Evolutionary conservation across 2,888 invertebrate genomes (phyloP).

Genomic region (Drosophila putrida): DNA sequence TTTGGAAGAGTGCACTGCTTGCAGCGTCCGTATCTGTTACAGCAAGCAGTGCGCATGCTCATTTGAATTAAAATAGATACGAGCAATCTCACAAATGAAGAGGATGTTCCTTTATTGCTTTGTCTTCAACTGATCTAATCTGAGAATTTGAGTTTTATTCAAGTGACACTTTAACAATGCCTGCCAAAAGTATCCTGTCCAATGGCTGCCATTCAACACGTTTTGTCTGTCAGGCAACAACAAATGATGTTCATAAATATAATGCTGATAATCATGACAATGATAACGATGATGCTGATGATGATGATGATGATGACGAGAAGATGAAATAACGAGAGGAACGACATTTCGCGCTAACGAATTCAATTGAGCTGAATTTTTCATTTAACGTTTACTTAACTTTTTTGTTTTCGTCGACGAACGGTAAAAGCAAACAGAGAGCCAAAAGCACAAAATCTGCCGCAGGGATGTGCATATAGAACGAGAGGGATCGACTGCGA

Average conservation of each 20-base stretch:
- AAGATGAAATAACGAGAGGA: slow-evolving; percentile 61
- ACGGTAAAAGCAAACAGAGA: slow-evolving; percentile 54
- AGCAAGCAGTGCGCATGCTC: slow-evolving; percentile 19
- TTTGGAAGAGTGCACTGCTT: slow-evolving; percentile 1
- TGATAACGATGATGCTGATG: neutral
- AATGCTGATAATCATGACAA: slow-evolving; percentile 8
- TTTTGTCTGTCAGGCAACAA: slow-evolving; percentile 20
- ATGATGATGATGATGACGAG: slow-evolving; percentile 22
- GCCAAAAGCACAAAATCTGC: slow-evolving; percentile 40
- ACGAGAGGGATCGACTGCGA: neutral
- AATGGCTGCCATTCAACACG: slow-evolving; percentile 42
- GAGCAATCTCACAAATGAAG: neutral
- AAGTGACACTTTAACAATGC: slow-evolving; percentile 25
- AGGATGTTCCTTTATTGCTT: neutral
- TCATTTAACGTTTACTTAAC: slow-evolving; percentile 82
- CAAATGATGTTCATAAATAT: slow-evolving; percentile 15
- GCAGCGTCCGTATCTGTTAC: too few relatives aligned
- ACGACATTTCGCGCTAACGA: slow-evolving; percentile 84
- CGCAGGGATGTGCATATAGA: slow-evolving; percentile 49
- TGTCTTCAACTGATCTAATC: slow-evolving; percentile 15
- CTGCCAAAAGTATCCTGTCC: slow-evolving; percentile 24
- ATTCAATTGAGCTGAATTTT: slow-evolving; percentile 84
- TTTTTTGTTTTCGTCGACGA: slow-evolving; percentile 52
- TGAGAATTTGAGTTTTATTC: neutral
- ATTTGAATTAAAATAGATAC: slow-evolving; percentile 3